Conservation (phyloP, 92 coral and sea anemone species). For the Siderastrea radians region DNA sequence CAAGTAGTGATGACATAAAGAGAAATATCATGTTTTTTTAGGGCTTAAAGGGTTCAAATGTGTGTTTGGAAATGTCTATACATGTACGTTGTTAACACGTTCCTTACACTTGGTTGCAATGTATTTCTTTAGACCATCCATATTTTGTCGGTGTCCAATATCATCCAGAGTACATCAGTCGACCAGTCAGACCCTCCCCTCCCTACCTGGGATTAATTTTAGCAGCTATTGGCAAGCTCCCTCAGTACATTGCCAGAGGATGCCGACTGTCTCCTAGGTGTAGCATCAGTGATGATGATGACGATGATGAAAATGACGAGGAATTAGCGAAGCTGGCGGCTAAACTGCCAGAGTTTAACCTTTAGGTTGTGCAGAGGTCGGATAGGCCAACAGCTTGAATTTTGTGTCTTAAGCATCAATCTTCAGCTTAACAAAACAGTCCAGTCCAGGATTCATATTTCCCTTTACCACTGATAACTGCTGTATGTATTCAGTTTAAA, state of each 20-base stretch:
- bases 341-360: slow-evolving; percentile 11
- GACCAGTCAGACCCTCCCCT: slow-evolving; percentile 98
- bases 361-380: background rate
- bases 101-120: background rate
- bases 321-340: slow-evolving; percentile 17
- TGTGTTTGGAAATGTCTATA: too few species aligned
- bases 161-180: slow-evolving; percentile 97
- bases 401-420: background rate
- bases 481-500: too few species aligned
- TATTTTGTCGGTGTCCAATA: slow-evolving; percentile 97
- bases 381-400: background rate
- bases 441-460: background rate
- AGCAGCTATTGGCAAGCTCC: slow-evolving; percentile 92
- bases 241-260: slow-evolving; percentile 86
- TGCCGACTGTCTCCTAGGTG: slow-evolving; percentile 95
- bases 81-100: too few species aligned
- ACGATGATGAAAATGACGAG: slow-evolving; percentile 75
- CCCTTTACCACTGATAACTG: too few species aligned
- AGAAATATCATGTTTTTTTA: too few species aligned
- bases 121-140: slow-evolving; percentile 82
- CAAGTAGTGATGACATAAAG: too few species aligned
- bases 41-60: too few species aligned
- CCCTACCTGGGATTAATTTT: slow-evolving; percentile 96
- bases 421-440: background rate
- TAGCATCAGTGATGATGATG: slow-evolving; percentile 87